phyloP scores from a whole-genome alignment of 2,113 vertebrate species.

The Podocnemis expansa region DNA sequence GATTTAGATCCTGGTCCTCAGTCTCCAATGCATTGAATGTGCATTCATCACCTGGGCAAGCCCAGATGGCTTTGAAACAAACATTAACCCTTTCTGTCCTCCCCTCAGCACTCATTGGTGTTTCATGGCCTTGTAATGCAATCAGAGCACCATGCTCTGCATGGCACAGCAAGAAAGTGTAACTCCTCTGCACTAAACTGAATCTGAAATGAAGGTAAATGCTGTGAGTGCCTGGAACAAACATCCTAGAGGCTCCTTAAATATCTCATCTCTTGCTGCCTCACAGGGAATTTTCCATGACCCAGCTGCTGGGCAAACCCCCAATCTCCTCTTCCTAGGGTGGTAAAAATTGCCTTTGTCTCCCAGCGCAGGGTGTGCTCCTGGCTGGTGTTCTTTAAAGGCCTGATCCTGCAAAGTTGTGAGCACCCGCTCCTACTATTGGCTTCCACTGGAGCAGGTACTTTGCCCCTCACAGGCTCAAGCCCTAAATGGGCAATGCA shows the following conservation, averaged over 20 bases:
- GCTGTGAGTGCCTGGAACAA: background rate
- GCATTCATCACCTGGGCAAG: background rate
- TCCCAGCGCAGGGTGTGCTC: background rate
- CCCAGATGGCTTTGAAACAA: background rate
- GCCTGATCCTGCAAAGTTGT: background rate
- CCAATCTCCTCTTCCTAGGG: background rate
- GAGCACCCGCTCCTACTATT: background rate
- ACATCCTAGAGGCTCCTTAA: background rate
- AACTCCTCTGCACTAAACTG: background rate
- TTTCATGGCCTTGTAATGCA: too few relatives aligned
- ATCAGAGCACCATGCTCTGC: background rate
- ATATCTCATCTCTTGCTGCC: background rate
- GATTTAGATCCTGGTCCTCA: background rate
- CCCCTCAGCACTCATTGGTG: background rate
- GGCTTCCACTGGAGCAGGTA: background rate
- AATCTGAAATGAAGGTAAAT: background rate
- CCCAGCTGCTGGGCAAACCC: rapidly evolving
- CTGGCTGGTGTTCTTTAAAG: background rate
- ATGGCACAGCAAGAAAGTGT: background rate
- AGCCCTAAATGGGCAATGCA: background rate
- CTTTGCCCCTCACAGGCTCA: background rate
- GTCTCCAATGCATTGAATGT: background rate
- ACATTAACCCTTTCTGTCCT: background rate
- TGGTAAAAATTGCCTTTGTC: background rate
- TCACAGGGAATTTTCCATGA: background rate